Evolutionary conservation across 2,113 vertebrate genomes (phyloP).

Genomic region (Centrocercus urophasianus): DNA sequence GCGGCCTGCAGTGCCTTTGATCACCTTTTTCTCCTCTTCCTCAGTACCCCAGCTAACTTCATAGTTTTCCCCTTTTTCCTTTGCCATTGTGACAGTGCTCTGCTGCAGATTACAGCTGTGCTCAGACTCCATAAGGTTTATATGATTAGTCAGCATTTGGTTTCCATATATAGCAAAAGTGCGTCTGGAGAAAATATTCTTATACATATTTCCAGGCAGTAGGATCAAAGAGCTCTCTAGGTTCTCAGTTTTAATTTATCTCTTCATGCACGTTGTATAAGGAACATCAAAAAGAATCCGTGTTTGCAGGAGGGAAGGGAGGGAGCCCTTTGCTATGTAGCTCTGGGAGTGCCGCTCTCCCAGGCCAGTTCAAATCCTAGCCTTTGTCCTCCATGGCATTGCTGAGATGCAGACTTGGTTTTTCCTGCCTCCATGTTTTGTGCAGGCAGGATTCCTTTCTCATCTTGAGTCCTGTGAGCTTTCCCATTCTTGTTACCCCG

Average conservation of each 20-base stretch:
- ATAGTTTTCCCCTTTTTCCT: constrained; percentile 10
- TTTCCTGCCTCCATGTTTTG: accelerated
- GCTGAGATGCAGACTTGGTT: neutral
- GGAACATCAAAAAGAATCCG: constrained; percentile 50
- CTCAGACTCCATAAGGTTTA: constrained; percentile 65
- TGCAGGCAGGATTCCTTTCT: neutral
- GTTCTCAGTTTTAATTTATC: constrained; percentile 71
- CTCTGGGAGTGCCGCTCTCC: neutral
- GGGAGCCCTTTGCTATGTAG: constrained; percentile 15
- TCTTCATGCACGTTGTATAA: constrained; percentile 23
- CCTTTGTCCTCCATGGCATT: neutral
- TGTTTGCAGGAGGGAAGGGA: constrained; percentile 44
- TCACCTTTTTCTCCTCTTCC: constrained; percentile 45
- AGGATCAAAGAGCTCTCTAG: constrained; percentile 67
- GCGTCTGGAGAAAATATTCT: constrained; percentile 74
- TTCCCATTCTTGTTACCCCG: neutral
- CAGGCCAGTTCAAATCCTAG: neutral
- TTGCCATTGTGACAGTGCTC: constrained; percentile 16
- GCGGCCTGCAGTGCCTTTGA: constrained; percentile 38
- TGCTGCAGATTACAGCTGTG: constrained; percentile 67
- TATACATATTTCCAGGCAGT: constrained; percentile 62
- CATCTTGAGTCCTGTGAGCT: neutral
- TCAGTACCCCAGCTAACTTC: neutral
- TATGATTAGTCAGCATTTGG: constrained; percentile 75
- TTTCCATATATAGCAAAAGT: constrained; percentile 71